A percentile compares a stretch with the other conserved stretches of the same genome.
phyloP scores from a whole-genome alignment of 92 coral and sea anemone species.

The Micromussa lordhowensis region DNA sequence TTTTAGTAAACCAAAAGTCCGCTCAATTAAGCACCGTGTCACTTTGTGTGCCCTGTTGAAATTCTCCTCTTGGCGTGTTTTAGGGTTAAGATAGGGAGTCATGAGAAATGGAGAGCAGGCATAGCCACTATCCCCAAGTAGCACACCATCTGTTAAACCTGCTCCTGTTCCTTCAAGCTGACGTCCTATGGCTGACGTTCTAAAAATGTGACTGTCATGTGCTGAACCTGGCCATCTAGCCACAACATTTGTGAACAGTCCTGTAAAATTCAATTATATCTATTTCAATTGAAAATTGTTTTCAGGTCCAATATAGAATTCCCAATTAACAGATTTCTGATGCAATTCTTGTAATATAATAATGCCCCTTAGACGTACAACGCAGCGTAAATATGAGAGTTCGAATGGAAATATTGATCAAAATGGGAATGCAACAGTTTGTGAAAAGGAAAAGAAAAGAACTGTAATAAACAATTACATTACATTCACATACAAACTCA shows the following conservation, averaged over 20 bases:
- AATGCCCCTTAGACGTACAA: too few species aligned
- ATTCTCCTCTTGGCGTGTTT: constrained; percentile 33
- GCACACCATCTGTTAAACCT: constrained; percentile 70
- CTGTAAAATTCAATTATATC: constrained; percentile 7
- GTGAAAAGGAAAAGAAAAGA: too few species aligned
- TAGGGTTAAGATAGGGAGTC: constrained; percentile 63
- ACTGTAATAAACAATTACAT: too few species aligned
- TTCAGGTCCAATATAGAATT: too few species aligned
- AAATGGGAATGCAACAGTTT: too few species aligned
- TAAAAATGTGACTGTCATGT: constrained; percentile 76
- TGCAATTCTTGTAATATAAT: too few species aligned
- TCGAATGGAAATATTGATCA: too few species aligned
- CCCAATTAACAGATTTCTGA: too few species aligned
- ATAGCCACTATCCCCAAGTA: constrained; percentile 73
- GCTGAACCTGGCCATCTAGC: constrained; percentile 78
- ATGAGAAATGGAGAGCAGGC: constrained; percentile 58
- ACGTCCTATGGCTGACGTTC: constrained; percentile 40
- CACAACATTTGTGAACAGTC: constrained; percentile 73
- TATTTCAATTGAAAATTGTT: too few species aligned
- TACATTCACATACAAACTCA: too few species aligned
- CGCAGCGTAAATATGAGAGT: too few species aligned
- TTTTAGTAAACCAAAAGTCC: constrained; percentile 53
- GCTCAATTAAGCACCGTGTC: constrained; percentile 22
- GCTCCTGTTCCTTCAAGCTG: constrained; percentile 55
- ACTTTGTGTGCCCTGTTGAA: constrained; percentile 47